Evolutionary conservation across 2,113 vertebrate species (phyloP).

Genomic region (Forbesichthys papilliferus): DNA sequence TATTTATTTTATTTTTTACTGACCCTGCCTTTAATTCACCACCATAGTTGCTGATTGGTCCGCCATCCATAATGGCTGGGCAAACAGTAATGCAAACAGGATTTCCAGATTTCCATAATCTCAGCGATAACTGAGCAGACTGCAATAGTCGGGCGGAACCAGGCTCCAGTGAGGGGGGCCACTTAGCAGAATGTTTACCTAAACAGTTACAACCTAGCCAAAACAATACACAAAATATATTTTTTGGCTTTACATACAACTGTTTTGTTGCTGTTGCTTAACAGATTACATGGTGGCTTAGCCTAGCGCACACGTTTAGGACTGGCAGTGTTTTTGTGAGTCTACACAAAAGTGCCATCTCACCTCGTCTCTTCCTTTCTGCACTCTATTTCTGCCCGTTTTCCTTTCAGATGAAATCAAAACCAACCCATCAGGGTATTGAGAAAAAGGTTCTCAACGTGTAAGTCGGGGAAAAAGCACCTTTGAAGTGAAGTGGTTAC

Average conservation of each 20-base stretch:
- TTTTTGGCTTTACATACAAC: constrained; percentile 12
- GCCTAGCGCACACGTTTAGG: not conserved
- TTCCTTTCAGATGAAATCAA: constrained; percentile 14
- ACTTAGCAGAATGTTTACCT: not conserved
- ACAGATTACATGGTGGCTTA: not conserved
- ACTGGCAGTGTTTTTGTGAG: constrained; percentile 3
- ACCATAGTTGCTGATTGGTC: no score
- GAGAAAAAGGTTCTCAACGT: not conserved
- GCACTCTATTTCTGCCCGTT: constrained; percentile 4
- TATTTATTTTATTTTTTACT: no score
- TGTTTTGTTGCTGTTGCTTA: not conserved
- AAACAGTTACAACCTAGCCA: not conserved
- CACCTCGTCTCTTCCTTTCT: not conserved
- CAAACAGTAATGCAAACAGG: no score
- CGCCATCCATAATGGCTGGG: no score
- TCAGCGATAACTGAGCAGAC: no score
- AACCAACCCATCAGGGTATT: not conserved
- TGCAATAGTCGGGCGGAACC: no score
- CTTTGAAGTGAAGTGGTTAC: constrained; percentile 1
- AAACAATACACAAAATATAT: not conserved
- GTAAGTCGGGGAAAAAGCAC: not conserved
- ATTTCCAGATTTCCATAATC: no score
- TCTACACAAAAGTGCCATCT: constrained; percentile 1
- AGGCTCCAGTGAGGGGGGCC: not conserved
- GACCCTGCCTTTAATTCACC: no score